Evolutionary conservation across 2,888 invertebrate genomes (phyloP).

Genomic region (Noctua janthe): DNA sequence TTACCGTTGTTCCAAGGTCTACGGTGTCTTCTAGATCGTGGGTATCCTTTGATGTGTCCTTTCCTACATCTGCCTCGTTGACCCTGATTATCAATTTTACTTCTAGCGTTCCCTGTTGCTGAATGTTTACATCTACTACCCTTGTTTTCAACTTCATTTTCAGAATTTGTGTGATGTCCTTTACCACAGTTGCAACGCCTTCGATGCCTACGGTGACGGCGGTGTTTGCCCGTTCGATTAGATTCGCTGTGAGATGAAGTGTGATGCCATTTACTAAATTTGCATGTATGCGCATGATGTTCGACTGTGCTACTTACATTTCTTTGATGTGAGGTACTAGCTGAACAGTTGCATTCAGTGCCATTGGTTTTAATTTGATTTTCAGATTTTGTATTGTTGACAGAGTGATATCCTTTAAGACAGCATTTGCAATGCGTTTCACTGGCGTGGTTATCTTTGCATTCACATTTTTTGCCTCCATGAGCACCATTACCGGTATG

Average conservation of each 20-base stretch:
- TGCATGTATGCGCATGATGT: background rate
- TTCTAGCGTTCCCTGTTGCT: too few relatives aligned
- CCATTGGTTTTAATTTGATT: background rate
- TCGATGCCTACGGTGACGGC: background rate
- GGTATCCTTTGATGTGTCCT: background rate
- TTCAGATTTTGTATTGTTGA: background rate
- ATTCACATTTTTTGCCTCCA: background rate
- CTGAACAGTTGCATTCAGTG: background rate
- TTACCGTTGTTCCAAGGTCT: background rate
- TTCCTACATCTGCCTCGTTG: background rate
- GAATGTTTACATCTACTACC: too few relatives aligned
- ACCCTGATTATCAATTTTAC: background rate
- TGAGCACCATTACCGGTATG: background rate
- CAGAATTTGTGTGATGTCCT: background rate
- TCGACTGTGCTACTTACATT: background rate
- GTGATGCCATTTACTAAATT: background rate
- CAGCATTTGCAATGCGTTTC: background rate
- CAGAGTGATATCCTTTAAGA: background rate
- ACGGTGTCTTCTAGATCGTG: background rate
- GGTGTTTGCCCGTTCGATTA: background rate
- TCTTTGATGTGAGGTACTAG: background rate
- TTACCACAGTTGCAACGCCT: background rate
- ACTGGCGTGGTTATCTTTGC: background rate
- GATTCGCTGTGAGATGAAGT: background rate
- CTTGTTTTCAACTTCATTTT: too few relatives aligned